Conservation (phyloP, 1,140 invertebrate species). For the Spodoptera litura region DNA sequence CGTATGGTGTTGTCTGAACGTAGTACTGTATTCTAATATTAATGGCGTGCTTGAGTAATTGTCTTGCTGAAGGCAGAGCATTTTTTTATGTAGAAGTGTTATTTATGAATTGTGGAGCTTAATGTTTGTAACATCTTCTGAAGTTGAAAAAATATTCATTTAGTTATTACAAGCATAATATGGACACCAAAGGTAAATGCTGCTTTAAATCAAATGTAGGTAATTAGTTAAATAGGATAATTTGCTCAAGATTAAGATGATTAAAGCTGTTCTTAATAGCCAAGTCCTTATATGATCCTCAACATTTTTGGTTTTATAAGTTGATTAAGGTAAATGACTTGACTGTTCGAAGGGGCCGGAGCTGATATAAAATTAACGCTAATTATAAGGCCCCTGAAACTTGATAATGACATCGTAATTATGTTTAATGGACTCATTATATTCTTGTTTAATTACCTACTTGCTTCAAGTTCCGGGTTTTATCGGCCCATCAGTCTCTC, state of each 20-base stretch:
- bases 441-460: slow-evolving; percentile 36
- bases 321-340: slow-evolving; percentile 33
- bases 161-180: too few relatives aligned
- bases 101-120: too few relatives aligned
- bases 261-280: too few relatives aligned
- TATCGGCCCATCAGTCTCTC: neutral
- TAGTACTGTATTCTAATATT: neutral
- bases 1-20: neutral
- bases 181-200: too few relatives aligned
- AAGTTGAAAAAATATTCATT: too few relatives aligned
- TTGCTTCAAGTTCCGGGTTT: neutral
- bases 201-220: too few relatives aligned
- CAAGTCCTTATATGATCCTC: too few relatives aligned
- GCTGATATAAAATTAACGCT: slow-evolving; percentile 32
- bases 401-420: slow-evolving; percentile 38
- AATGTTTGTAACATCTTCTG: too few relatives aligned
- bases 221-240: too few relatives aligned
- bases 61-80: too few relatives aligned
- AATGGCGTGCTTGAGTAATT: neutral
- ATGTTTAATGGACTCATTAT: slow-evolving; percentile 39
- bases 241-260: too few relatives aligned
- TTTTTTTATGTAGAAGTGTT: too few relatives aligned
- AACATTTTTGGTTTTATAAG: slow-evolving; percentile 9
- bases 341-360: slow-evolving; percentile 18
- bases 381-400: slow-evolving; percentile 25